These are phyloP conservation scores for Fissipunctia ypsillon DNA, from an alignment of 2,888 invertebrate species.

Conservation along the genomic window DNA sequence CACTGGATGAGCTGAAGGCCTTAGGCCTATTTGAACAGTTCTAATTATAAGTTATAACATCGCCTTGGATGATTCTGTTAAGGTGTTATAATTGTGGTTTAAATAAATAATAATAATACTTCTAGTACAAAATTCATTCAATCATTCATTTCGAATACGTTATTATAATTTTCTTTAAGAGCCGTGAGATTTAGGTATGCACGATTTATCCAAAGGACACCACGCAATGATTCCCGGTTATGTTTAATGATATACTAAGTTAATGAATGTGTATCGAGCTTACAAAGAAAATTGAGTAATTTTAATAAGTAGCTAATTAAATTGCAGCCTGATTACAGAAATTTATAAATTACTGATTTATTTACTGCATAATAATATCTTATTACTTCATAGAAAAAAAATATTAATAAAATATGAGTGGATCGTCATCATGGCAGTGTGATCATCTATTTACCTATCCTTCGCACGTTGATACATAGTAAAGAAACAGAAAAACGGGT, in stretches of 20 bases:
- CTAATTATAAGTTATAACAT: too few relatives aligned
- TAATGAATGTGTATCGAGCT: constrained; percentile 8
- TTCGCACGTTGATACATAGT: too few relatives aligned
- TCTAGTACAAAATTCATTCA: constrained; percentile 2
- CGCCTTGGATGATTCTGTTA: too few relatives aligned
- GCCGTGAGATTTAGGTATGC: constrained; percentile 16
- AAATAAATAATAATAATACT: too few relatives aligned
- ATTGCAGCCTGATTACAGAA: constrained; percentile 4
- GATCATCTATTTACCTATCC: too few relatives aligned
- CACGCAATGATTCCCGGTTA: not conserved
- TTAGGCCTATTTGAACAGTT: not conserved
- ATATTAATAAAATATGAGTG: too few relatives aligned
- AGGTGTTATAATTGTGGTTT: too few relatives aligned
- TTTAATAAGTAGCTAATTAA: constrained; percentile 4
- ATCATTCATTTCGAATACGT: not conserved
- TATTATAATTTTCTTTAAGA: not conserved
- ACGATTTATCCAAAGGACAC: constrained; percentile 25
- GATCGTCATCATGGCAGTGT: too few relatives aligned
- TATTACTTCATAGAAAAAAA: too few relatives aligned
- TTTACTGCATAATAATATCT: constrained; percentile 4
- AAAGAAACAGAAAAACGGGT: too few relatives aligned
- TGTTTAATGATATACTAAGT: not conserved
- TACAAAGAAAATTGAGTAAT: constrained; percentile 17
- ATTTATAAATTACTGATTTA: not conserved
- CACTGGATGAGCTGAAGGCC: not conserved